Evolutionary conservation across 2,888 invertebrate genomes (phyloP), one percentile per base, ranked within the genome.

Genomic region (Pachycephus smyrnensis): DNA sequence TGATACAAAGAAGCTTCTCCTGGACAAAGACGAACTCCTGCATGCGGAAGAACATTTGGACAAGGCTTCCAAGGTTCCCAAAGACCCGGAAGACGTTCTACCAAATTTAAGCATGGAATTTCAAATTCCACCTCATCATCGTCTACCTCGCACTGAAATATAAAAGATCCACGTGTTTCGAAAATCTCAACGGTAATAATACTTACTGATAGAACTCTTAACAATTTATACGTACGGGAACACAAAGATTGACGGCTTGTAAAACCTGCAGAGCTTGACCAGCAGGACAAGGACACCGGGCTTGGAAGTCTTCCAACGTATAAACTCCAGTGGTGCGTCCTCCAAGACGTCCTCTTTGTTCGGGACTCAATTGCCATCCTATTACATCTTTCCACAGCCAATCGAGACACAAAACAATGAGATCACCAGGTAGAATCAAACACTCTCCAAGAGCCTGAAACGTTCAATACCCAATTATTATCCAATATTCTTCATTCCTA

Each of bases 51-150:
- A 0, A 89, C 88, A 9, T 89, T 87, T 69, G 91, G 87, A 83
- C 93, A 91, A 4, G 93, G 91, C 88, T 94, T 93, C 84, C 92
- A 92, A 68, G 93, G 92, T 86, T 95, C 94, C 95, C 95, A 95
- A 37, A 95, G 90, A n/a, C 95, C 95, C 40, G 93, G 93, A 33
- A 95, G 89, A 6, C 94, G 94, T 89, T 95, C 95, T 6, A 94
- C 93, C 82, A 94, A 93, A 88, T 94, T 94, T 88, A 95, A 94
- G 85, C 95, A 94, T 0, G 96, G 96, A 88, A 96, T 95, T 91
- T 96, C 96, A 89, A 95, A 96, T 86, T 96, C 95, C 23, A 94
- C 92, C 86, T 96, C 95, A 55, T 91, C 91, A 3, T 94, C 95
- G 79, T 95, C 95, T 55, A 94, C 94, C 85, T 95, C 95, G 89